Conservation (phyloP, 2,113 vertebrate genomes). For the Scolopax mira region DNA sequence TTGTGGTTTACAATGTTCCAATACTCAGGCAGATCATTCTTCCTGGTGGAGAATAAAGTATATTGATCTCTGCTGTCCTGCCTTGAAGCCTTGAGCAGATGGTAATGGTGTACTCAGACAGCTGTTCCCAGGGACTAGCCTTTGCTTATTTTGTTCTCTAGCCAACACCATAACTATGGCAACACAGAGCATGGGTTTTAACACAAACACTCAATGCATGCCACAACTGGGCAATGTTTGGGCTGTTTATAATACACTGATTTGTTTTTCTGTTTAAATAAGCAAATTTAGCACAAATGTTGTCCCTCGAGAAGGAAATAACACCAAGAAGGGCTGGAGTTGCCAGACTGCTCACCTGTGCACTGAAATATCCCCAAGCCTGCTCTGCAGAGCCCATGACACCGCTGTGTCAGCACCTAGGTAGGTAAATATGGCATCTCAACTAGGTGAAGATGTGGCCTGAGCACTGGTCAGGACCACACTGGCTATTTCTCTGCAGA, state of each 20-base stretch:
- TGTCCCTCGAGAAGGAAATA: background rate
- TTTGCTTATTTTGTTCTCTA: background rate
- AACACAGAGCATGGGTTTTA: background rate
- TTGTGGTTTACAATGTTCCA: background rate
- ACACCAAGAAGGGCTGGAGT: background rate
- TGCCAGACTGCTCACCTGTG: background rate
- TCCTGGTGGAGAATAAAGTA: background rate
- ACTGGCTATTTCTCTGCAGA: background rate
- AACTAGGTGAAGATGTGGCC: background rate
- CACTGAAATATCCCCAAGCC: background rate
- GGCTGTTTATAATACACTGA: background rate
- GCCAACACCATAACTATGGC: background rate
- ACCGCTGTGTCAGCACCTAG: background rate
- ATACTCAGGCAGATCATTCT: background rate
- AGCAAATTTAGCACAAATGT: background rate
- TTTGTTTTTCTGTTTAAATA: background rate
- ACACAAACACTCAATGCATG: background rate
- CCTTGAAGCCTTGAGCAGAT: background rate
- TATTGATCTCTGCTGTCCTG: background rate
- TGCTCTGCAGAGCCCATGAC: background rate
- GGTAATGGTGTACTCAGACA: background rate
- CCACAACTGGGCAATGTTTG: background rate
- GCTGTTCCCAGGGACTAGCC: background rate
- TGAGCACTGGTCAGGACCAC: background rate
- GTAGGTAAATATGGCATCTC: background rate